Evolutionary conservation across 2,113 vertebrate species (phyloP), one percentile per base, ranked within the genome.

Genomic region (Mola mola): DNA sequence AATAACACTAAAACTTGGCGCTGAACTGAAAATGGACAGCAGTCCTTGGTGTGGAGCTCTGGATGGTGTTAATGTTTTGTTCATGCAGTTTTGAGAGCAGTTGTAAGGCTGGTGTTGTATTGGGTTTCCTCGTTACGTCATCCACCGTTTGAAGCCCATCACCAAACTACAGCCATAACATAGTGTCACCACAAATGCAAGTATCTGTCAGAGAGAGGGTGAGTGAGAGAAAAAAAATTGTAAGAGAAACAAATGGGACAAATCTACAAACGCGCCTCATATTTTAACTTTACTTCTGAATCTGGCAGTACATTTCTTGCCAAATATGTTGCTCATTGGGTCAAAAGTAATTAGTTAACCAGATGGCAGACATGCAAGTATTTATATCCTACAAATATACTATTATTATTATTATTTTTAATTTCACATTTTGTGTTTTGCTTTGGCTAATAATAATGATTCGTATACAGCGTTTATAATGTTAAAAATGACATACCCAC

Each of bases 141-240:
- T 87, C 91, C 91, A 92, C 62, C 92, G 86, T 72, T 73, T 92
- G 78, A 93, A 90, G 60, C 91, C 92, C 92, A 93, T 90, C 78
- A 81, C 67, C 91, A 92, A 72, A 69, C 92, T 93, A 82, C 86
- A 91, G 74, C 81, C 81, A 8, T 93, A 93, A 81, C 80, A 90
- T 1, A 92, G 12, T 0, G 91, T 92, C 70, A 87, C 91, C 37
- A 91, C 3, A 47, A 91, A 92, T 2, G 90, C 79, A 78, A 92
- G 91, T 78, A 93, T 75, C 92, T 93, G 75, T n/a, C 6, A 17
- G 16, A 40, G 8, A 10, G 13, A 61, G 2, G 72, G 42, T 44
- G 53, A 76, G 4, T 2, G 26, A 26, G 37, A 56, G 19, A 80
- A 17, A 17, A 41, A 13, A 11, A 42, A 1, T 29, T 29, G 6